Percentiles rank a stretch among this genome's conserved stretches.
These are phyloP conservation scores for Pterostichus niger DNA, from an alignment of 2,888 invertebrate species.

Conservation along the genomic window DNA sequence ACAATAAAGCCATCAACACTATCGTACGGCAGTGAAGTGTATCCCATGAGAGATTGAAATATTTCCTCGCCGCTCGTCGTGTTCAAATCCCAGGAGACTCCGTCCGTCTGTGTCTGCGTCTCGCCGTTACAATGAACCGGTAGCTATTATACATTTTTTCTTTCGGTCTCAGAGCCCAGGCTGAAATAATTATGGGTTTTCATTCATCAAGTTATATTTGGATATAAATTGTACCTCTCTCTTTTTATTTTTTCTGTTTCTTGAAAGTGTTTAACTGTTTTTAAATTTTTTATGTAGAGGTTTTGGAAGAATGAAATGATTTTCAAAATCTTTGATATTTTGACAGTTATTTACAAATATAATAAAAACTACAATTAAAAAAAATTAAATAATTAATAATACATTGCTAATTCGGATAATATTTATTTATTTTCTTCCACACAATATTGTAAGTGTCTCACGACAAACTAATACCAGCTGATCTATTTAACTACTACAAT, in stretches of 20 bases:
- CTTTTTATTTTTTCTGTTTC: slow-evolving; percentile 18
- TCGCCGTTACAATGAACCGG: neutral
- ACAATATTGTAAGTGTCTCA: too few relatives aligned
- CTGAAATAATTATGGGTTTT: slow-evolving; percentile 22
- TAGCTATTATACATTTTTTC: slow-evolving; percentile 6
- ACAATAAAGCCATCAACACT: neutral
- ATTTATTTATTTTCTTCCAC: too few relatives aligned
- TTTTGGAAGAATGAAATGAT: too few relatives aligned
- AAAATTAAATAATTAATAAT: too few relatives aligned
- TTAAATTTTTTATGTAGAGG: too few relatives aligned
- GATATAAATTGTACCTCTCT: slow-evolving; percentile 13
- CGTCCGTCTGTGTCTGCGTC: too few relatives aligned
- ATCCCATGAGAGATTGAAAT: neutral
- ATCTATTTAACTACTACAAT: too few relatives aligned
- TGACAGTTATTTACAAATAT: too few relatives aligned
- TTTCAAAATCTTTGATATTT: too few relatives aligned
- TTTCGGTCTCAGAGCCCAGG: neutral
- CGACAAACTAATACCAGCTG: too few relatives aligned
- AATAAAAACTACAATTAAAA: too few relatives aligned
- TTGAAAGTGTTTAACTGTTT: neutral
- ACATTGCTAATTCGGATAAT: too few relatives aligned
- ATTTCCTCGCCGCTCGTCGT: neutral
- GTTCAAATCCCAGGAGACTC: neutral
- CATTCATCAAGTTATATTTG: slow-evolving; percentile 4
- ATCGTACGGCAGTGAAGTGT: neutral